Evolutionary conservation across 2,888 invertebrate species (phyloP).

Genomic region (Marasmarcha lunaedactyla): DNA sequence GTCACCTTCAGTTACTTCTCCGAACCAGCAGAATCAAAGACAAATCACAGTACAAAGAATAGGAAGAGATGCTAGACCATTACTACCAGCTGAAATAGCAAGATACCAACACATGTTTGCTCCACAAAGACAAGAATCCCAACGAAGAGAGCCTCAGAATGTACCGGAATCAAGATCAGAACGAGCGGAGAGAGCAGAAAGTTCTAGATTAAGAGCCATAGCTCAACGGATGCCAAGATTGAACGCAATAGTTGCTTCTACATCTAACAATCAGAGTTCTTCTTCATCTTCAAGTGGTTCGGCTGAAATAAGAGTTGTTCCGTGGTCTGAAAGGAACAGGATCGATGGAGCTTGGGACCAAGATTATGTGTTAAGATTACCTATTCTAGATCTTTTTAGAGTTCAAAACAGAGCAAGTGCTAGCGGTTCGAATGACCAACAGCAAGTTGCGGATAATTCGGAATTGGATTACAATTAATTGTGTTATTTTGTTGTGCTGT

Average conservation of each 20-base stretch:
- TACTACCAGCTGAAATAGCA: constrained; percentile 62
- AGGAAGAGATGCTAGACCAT: constrained; percentile 66
- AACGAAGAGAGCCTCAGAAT: constrained; percentile 21
- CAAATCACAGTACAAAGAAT: constrained; percentile 71
- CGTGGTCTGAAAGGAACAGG: constrained; percentile 36
- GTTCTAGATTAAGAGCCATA: constrained; percentile 33
- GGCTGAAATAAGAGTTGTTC: constrained; percentile 29
- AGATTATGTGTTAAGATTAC: constrained; percentile 41
- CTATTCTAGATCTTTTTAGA: constrained; percentile 38
- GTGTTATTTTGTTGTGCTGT: too few species aligned
- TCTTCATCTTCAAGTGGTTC: constrained; percentile 11
- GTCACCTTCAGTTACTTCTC: constrained; percentile 16
- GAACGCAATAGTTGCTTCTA: constrained; percentile 27
- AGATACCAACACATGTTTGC: constrained; percentile 58
- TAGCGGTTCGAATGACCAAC: neutral
- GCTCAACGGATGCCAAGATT: constrained; percentile 47
- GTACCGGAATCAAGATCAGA: constrained; percentile 29
- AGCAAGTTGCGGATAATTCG: neutral
- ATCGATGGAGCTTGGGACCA: constrained; percentile 34
- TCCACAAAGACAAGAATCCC: constrained; percentile 17
- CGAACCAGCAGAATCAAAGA: constrained; percentile 27
- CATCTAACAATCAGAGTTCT: constrained; percentile 14
- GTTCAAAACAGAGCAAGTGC: constrained; percentile 20
- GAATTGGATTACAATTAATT: neutral
- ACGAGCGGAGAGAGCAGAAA: constrained; percentile 26